Evolutionary conservation across 2,113 vertebrate genomes (phyloP).

Genomic region (Triplophysa rosa): DNA sequence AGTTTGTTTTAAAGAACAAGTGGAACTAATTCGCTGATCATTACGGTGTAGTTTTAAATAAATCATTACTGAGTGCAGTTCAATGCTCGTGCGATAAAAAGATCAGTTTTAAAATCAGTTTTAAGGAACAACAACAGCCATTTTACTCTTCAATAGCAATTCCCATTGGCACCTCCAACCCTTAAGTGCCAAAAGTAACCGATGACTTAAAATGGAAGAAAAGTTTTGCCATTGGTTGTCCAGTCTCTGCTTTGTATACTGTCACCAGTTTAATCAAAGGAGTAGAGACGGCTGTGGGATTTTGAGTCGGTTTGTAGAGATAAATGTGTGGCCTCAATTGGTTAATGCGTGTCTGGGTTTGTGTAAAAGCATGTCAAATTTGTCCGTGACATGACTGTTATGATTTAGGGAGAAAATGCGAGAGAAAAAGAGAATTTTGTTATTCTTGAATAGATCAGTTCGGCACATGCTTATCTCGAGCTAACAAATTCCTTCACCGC

Average conservation of each 20-base stretch:
- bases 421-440: background rate
- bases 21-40: background rate
- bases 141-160: no score
- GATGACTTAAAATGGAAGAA: slow-evolving; percentile 14
- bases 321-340: slow-evolving; percentile 24
- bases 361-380: slow-evolving; percentile 25
- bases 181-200: slow-evolving; percentile 32
- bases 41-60: background rate
- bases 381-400: slow-evolving; percentile 29
- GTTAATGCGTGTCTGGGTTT: slow-evolving; percentile 18
- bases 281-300: slow-evolving; percentile 54
- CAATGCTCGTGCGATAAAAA: slow-evolving; percentile 1
- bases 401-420: background rate
- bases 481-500: slow-evolving; percentile 16
- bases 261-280: slow-evolving; percentile 56
- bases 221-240: slow-evolving; percentile 21
- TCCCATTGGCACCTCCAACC: background rate
- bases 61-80: background rate
- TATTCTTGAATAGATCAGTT: slow-evolving; percentile 28
- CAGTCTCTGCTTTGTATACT: slow-evolving; percentile 43
- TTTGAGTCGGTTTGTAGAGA: slow-evolving; percentile 15
- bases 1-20: background rate
- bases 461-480: slow-evolving; percentile 6
- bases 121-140: background rate
- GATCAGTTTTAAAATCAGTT: no score